phyloP scores from a whole-genome alignment of 2,797 vertebrate genomes.

The Mionectes olivaceus region DNA sequence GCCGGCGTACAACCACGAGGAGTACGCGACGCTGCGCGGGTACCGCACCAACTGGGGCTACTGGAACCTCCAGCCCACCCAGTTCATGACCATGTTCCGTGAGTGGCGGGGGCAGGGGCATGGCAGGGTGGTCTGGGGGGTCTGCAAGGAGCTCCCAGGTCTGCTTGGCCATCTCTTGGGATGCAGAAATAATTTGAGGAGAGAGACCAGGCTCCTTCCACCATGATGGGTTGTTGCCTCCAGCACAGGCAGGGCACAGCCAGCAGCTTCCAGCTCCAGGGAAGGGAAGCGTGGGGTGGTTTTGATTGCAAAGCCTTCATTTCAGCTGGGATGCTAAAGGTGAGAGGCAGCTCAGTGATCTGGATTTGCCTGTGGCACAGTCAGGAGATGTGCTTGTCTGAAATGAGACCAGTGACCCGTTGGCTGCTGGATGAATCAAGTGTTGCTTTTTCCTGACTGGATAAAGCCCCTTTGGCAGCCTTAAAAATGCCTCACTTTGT shows the following conservation, averaged over 20 bases:
- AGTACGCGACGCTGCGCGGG: conserved; percentile 91
- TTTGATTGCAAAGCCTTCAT: background rate
- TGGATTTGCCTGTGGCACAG: background rate
- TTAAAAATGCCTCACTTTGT: background rate
- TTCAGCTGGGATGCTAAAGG: background rate
- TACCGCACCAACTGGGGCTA: conserved; percentile 98
- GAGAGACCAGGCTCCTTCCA: background rate
- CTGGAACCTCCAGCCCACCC: conserved; percentile 93
- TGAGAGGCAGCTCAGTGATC: background rate
- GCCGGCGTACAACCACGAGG: conserved; percentile 95
- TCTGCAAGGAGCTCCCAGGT: background rate
- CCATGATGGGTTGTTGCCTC: accelerated
- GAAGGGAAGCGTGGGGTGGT: accelerated
- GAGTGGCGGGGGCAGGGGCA: conserved; percentile 59
- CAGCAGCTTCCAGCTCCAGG: background rate
- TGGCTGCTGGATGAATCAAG: background rate
- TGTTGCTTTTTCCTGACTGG: background rate
- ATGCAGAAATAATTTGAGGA: background rate
- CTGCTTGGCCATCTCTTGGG: background rate
- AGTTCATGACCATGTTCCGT: conserved; percentile 99
- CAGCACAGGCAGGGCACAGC: background rate
- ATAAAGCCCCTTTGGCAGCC: background rate
- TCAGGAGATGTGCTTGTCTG: background rate
- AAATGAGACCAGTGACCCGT: background rate
- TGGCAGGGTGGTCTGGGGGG: accelerated